These are phyloP conservation scores for Hyperoplus immaculatus DNA, from an alignment of 2,797 vertebrate genomes.

Conservation along the genomic window DNA sequence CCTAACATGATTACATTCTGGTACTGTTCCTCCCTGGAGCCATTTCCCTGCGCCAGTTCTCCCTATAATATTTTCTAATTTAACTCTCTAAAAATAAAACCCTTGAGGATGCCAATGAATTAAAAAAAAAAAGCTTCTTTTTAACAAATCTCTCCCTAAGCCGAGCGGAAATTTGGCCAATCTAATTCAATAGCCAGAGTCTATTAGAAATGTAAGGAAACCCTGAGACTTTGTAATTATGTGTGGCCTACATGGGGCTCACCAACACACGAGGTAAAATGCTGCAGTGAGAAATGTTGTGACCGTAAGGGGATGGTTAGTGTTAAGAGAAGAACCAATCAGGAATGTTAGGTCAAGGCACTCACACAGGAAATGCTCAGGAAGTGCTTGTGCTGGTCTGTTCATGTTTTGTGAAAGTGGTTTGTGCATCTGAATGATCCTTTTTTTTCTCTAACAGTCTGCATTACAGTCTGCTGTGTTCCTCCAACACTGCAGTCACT, in stretches of 20 bases:
- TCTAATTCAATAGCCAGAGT: constrained; percentile 68
- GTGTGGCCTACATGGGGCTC: constrained; percentile 26
- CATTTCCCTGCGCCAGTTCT: constrained; percentile 58
- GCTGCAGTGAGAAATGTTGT: constrained; percentile 37
- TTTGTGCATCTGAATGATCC: neutral
- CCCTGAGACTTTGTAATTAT: constrained; percentile 45
- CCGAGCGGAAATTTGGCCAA: constrained; percentile 66
- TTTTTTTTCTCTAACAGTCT: neutral
- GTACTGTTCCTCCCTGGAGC: constrained; percentile 57
- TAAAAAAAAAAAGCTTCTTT: constrained; percentile 40
- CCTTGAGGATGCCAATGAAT: constrained; percentile 61
- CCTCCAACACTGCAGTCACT: constrained; percentile 20
- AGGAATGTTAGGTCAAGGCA: constrained; percentile 36
- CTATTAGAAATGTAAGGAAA: constrained; percentile 56
- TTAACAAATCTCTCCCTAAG: constrained; percentile 43
- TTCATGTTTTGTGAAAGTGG: constrained; percentile 25
- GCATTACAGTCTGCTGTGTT: constrained; percentile 16
- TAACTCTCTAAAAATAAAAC: constrained; percentile 77
- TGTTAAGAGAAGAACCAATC: constrained; percentile 44
- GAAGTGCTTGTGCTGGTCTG: constrained; percentile 8
- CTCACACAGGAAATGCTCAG: constrained; percentile 15
- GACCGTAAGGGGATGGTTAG: constrained; percentile 33
- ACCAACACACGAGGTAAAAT: constrained; percentile 41
- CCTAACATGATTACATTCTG: constrained; percentile 72
- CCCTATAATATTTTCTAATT: constrained; percentile 69